Base-by-base conservation (phyloP, 2,113 vertebrate genomes). In the Apteryx owenii region DNA sequence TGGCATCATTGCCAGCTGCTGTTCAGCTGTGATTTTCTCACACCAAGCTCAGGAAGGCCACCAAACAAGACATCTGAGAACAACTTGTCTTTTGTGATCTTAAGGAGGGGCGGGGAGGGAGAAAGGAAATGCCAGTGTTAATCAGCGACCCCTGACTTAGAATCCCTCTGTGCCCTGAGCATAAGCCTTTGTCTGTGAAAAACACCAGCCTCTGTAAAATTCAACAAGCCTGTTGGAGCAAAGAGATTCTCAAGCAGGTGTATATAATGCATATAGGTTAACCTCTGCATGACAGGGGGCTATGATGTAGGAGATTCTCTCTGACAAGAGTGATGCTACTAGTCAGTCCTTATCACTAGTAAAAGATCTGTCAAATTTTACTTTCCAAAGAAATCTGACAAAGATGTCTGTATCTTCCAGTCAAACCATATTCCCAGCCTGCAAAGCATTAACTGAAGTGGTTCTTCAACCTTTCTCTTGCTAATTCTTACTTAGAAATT, bases 61-160 rank as follows among this genome's bases (percentile, higher is more conserved):
- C 50, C 61, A 90, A 89, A 84, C 76, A 91, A 90, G 94, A 81
- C 61, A 90, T 81, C 65, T 91, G 93, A 94, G 75, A 97, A 89
- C 60, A 93, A 76, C 79, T 85, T 83, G 18, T 88, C 42, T 80
- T 88, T 75, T 93, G 80, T 62, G 50, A 56, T 64, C 38, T 75
- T 66, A 36, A 44, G 56, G 56, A 33, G 56, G 5, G 17, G 5
- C 19, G 17, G 29, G 38, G 12, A 75, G 56, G 65, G 64, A 81
- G 40, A 84, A 44, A 86, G 78, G 81, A 86, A 93, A 84, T 77
- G 18, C 36, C 82, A 62, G 66, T 64, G 64, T 91, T 89, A 70
- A 85, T 85, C 82, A 56, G 22, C 53, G 72, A 75, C 73, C 70
- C 91, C 78, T 95, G 77, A 56, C 38, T 88, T 92, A 53, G 54